phyloP scores from a whole-genome alignment of 2,888 invertebrate species.

The Drosophila greeni region DNA sequence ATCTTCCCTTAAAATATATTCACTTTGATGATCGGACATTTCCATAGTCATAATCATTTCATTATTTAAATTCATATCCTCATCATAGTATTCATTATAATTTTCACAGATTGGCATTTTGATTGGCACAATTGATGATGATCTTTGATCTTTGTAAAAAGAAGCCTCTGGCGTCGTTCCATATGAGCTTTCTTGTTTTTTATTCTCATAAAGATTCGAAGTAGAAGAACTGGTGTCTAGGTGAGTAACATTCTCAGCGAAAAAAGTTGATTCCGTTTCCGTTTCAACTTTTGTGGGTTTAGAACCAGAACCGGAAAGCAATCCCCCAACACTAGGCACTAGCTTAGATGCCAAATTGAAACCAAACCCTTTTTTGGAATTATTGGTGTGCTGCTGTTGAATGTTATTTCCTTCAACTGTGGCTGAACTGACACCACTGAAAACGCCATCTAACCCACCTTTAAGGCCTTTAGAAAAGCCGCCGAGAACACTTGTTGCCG shows the following conservation, averaged over 20 bases:
- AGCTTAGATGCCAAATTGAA: slow-evolving; percentile 75
- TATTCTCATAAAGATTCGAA: not conserved
- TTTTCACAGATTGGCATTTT: slow-evolving; percentile 13
- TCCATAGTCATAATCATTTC: slow-evolving; percentile 10
- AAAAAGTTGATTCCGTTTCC: slow-evolving; percentile 8
- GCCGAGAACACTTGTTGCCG: slow-evolving; percentile 69
- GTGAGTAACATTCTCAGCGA: not conserved
- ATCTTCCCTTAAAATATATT: slow-evolving; percentile 64
- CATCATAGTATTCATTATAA: slow-evolving; percentile 30
- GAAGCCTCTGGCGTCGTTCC: not conserved
- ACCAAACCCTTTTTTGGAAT: slow-evolving; percentile 64
- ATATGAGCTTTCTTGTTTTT: slow-evolving; percentile 2
- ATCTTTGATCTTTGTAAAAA: not conserved
- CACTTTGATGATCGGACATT: slow-evolving; percentile 55
- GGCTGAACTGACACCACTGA: slow-evolving; percentile 49
- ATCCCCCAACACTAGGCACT: slow-evolving; percentile 72
- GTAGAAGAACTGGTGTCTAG: not conserved
- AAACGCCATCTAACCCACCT: slow-evolving; percentile 74
- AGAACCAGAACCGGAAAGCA: slow-evolving; percentile 47
- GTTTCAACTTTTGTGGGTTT: slow-evolving; percentile 11
- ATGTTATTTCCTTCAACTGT: slow-evolving; percentile 36
- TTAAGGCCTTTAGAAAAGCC: slow-evolving; percentile 76
- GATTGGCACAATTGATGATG: not conserved
- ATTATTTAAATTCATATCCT: slow-evolving; percentile 22
- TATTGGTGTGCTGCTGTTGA: slow-evolving; percentile 12